Evolutionary conservation across 2,888 invertebrate genomes (phyloP), one percentile per base, ranked within the genome.

Genomic region (Tenthredo notha): DNA sequence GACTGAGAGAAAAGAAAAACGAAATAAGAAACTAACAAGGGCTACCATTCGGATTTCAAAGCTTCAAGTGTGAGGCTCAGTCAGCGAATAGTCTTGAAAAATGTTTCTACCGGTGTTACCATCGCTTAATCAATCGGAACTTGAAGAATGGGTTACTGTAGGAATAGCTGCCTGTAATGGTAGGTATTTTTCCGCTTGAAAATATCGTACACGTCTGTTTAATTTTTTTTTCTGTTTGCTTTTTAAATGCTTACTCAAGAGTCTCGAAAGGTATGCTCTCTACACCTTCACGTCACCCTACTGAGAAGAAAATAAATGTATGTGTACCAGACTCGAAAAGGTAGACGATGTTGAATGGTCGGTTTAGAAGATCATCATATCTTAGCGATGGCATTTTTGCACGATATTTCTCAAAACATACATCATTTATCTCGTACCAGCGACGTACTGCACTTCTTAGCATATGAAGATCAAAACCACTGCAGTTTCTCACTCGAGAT

Each of bases 101-200:
- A 33, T 67, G 33, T 33, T 67, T 67, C 33, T 15, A 25, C 33
- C 15, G 15, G 33, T 43, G n/a, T 21, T 40, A 43, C 72, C 37
- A 37, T 70, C 70, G 33, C 29, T 70, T 37, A 72, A 40, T 74
- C 40, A 43, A 74, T 74, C 25, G 72, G 18, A 43, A 74, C 40
- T 74, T 43, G 40, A n/a, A 43, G 10, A 74, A 43, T 74, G 72
- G 43, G 72, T 40, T 67, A 67, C 67, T 18, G 72, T n/a, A 21
- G 9, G n/a, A n/a, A 43, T 21, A 70, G 37, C 37, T 70, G 33
- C 37, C 70, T 37, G 37, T n/a, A 33, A 70, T 29, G 70, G 33
- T 70, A 3, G 70, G 70, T 37, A 37, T 37, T 37, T 70, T 70
- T 70, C 37, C 37, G 6, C 37, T 70, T 37, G n/a, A 70, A 70